These are phyloP conservation scores for Aethina tumida DNA, from an alignment of 1,140 invertebrate genomes.

Conservation along the genomic window DNA sequence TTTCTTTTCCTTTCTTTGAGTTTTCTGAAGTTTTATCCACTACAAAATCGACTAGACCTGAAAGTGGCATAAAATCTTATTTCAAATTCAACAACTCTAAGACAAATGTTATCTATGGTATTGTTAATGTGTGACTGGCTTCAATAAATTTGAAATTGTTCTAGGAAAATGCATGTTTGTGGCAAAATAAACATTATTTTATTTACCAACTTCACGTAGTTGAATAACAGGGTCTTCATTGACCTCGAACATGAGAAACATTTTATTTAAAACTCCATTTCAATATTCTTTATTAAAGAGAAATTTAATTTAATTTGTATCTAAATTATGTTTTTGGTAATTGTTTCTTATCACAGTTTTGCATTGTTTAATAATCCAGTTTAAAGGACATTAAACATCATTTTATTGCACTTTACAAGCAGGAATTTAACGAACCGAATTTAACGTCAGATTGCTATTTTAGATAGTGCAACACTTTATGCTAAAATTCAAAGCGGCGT, in stretches of 20 bases:
- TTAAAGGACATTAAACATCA: no score
- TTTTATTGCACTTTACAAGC: no score
- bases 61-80: slow-evolving; percentile 7
- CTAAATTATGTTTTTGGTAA: no score
- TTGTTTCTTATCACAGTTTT: no score
- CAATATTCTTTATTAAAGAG: no score
- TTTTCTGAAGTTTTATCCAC: slow-evolving; percentile 58
- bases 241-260: slow-evolving; percentile 49
- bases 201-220: slow-evolving; percentile 31
- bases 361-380: no score
- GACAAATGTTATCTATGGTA: slow-evolving; percentile 32
- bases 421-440: no score
- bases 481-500: no score
- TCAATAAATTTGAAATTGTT: slow-evolving; percentile 49
- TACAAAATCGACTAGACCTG: slow-evolving; percentile 65
- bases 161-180: slow-evolving; percentile 1
- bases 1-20: slow-evolving; percentile 60
- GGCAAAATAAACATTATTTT: neutral
- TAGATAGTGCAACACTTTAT: no score
- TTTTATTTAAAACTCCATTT: slow-evolving; percentile 50
- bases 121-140: slow-evolving; percentile 49
- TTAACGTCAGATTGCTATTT: no score
- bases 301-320: no score
- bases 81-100: neutral
- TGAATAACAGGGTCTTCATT: slow-evolving; percentile 48